Percentiles rank a stretch among this genome's conserved stretches.
These are phyloP conservation scores for Hylaea fasciaria DNA, from an alignment of 2,888 invertebrate genomes.

Conservation along the genomic window DNA sequence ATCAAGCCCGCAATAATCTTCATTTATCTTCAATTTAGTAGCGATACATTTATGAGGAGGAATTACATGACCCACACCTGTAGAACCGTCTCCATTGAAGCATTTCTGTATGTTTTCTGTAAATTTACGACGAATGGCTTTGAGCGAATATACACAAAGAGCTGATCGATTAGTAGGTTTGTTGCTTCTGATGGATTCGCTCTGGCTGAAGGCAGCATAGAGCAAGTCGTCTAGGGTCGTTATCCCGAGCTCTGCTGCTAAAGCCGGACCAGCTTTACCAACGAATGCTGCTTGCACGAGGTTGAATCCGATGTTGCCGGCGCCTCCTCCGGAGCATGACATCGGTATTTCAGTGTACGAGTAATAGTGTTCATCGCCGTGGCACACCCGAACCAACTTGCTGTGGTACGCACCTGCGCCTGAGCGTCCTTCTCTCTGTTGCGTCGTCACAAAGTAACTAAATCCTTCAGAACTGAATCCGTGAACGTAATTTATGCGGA, in stretches of 20 bases:
- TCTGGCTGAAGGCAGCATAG: constrained; percentile 97
- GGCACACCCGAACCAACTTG: constrained; percentile 97
- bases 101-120: constrained; percentile 98
- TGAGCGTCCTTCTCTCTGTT: constrained; percentile 92
- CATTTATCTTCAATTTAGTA: constrained; percentile 96
- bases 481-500: constrained; percentile 97
- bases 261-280: constrained; percentile 96
- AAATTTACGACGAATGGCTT: constrained; percentile 95
- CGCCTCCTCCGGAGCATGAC: constrained; percentile 92
- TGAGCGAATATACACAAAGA: constrained; percentile 97
- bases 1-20: constrained; percentile 98
- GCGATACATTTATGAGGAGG: constrained; percentile 94
- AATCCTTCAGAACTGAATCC: constrained; percentile 98
- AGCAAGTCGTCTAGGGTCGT: constrained; percentile 97
- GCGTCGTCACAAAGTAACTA: constrained; percentile 98
- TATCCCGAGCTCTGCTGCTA: constrained; percentile 95
- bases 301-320: constrained; percentile 91
- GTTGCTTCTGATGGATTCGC: constrained; percentile 89
- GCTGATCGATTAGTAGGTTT: constrained; percentile 90
- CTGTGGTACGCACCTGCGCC: constrained; percentile 94
- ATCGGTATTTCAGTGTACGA: constrained; percentile 99
- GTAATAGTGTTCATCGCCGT: constrained; percentile 97
- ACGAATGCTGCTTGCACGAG: constrained; percentile 97
- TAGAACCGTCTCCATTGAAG: constrained; percentile 94
- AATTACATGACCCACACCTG: constrained; percentile 96